Base-by-base conservation (phyloP, 2,888 invertebrate genomes). In the Euphydryas editha region DNA sequence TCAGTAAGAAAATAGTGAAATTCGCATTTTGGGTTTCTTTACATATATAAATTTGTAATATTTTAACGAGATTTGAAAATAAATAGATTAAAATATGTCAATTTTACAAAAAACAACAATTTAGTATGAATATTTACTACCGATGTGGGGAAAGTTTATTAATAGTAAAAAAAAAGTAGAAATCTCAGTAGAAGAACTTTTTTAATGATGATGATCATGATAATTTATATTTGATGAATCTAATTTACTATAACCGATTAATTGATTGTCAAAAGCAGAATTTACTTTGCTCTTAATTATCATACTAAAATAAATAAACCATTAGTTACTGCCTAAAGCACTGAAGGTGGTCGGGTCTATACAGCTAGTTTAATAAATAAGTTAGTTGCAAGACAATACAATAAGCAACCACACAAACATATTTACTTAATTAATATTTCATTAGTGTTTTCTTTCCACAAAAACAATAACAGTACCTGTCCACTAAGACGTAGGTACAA, bases 251-350 rank as follows among this genome's bases (percentile, higher is more conserved):
- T 75, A 72, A 75, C 72, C 73, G 77, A 78, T 81, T 80, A 81
- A 85, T 84, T 79, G 81, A 78, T 77, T 76, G 79, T 79, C 81
- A 76, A 64, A 74, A 76, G 73, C 80, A 80, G 76, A 73, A 76
- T 72, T 68, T 65, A 68, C 65, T 66, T 59, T 63, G 59, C 60
- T 69, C 62, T 67, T 69, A 68, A 63, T 62, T 56, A 60, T 60
- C 58, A 59, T 57, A 62, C 59, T 58, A 60, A 18, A 59, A 63
- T 67, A 65, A 70, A 70, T 72, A 60, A 63, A 55, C 70, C 67
- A 72, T 63, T 69, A 72, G 70, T 69, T 57, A 56, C 59, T 64
- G 57, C 47, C 24, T 15, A 57, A 37, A 39, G 20, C 57, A 39
- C 24, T 24, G 24, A 15, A 24, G 51, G 15, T 24, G 18, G 20